Conservation (phyloP, 2,888 invertebrate species). For the Pollenia labialis region DNA sequence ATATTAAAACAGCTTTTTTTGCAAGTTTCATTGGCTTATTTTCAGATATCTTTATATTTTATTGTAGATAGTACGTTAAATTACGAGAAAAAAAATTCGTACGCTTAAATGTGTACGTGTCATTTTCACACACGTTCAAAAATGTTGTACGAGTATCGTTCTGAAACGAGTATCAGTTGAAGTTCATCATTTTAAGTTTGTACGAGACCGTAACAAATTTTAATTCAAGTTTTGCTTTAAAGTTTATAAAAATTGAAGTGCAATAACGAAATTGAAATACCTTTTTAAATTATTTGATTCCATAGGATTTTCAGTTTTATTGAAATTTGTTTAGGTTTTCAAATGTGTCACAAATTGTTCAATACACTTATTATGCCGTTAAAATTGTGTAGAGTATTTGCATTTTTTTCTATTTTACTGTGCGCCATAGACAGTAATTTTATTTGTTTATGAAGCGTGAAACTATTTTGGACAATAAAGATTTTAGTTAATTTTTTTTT, state of each 20-base stretch:
- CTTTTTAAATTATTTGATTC: not conserved
- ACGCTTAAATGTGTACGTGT: constrained; percentile 77
- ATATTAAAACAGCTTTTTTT: constrained; percentile 32
- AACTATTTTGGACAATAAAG: constrained; percentile 19
- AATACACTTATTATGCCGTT: too few relatives aligned
- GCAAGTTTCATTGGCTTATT: constrained; percentile 1
- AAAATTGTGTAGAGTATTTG: not conserved
- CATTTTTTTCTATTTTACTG: constrained; percentile 29
- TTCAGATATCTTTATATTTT: constrained; percentile 17
- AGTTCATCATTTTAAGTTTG: constrained; percentile 64
- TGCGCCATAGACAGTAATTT: constrained; percentile 47
- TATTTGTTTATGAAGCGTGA: constrained; percentile 57
- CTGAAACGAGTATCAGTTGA: constrained; percentile 46
- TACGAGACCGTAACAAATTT: constrained; percentile 62
- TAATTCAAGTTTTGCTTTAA: constrained; percentile 20
- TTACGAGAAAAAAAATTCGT: constrained; percentile 42
- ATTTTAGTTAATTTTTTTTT: not conserved
- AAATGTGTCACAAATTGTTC: too few relatives aligned
- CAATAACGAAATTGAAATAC: constrained; percentile 21
- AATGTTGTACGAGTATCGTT: constrained; percentile 38
- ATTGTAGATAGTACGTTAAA: constrained; percentile 40
- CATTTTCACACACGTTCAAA: constrained; percentile 80
- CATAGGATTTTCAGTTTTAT: too few relatives aligned
- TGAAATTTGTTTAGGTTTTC: too few relatives aligned
- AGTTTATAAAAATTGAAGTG: not conserved